Evolutionary conservation across 2,888 invertebrate genomes (phyloP).

Genomic region (Caenorhabditis sp.): DNA sequence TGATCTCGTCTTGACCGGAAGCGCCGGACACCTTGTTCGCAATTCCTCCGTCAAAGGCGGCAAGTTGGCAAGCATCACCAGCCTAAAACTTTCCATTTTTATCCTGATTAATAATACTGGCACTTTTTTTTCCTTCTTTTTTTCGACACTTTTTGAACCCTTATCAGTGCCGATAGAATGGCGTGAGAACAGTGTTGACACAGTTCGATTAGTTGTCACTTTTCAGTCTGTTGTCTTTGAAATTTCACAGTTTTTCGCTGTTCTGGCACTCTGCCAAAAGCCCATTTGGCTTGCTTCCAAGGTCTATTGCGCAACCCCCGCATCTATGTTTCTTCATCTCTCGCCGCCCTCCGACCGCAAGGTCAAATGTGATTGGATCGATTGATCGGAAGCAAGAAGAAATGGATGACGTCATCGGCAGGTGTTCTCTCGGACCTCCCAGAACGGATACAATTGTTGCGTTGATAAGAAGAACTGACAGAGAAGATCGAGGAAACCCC

Average conservation of each 20-base stretch:
- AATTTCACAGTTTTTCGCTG: slow-evolving; percentile 1
- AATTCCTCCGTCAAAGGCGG: slow-evolving; percentile 88
- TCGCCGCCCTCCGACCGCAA: background rate
- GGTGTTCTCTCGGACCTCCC: background rate
- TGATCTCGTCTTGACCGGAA: slow-evolving; percentile 92
- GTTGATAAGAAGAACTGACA: too few relatives aligned
- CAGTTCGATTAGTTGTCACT: background rate
- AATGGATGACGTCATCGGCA: background rate
- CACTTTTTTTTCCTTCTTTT: background rate
- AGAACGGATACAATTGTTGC: background rate
- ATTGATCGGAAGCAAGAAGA: slow-evolving; percentile 6
- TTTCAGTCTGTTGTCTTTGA: slow-evolving; percentile 7
- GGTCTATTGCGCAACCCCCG: slow-evolving; percentile 35
- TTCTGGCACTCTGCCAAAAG: background rate
- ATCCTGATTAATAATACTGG: too few relatives aligned
- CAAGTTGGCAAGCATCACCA: slow-evolving; percentile 91
- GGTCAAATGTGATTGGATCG: slow-evolving; percentile 15
- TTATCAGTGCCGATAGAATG: background rate
- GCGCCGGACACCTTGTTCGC: slow-evolving; percentile 83
- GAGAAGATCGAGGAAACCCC: too few relatives aligned
- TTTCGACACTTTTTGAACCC: background rate
- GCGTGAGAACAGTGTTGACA: background rate
- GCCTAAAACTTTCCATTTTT: too few relatives aligned
- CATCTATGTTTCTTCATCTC: too few relatives aligned
- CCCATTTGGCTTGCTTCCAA: slow-evolving; percentile 20